A percentile compares a stretch with the other conserved stretches of the same genome.
phyloP scores from a whole-genome alignment of 23 tunicate genomes.

The Phallusia fumigata region DNA sequence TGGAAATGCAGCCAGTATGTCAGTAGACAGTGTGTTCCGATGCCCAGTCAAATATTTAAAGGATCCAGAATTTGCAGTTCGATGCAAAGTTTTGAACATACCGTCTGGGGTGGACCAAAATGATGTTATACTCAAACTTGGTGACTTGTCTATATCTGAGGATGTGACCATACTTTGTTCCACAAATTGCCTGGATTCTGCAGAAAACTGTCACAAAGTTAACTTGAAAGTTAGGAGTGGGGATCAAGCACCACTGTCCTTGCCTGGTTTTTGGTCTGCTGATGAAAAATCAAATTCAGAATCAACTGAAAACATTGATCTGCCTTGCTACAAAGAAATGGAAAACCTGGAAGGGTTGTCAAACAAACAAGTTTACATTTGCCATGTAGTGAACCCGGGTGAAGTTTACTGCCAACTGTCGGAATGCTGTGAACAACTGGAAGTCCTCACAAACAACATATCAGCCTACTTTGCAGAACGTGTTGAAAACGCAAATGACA shows the following conservation, averaged over 20 bases:
- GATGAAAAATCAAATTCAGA: not conserved
- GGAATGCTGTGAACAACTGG: constrained; percentile 32
- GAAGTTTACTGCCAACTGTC: constrained; percentile 60
- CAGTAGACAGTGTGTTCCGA: not conserved
- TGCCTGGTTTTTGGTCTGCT: not conserved
- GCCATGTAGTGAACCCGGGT: constrained; percentile 68
- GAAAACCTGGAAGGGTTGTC: constrained; percentile 10
- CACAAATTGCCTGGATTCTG: not conserved
- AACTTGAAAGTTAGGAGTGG: not conserved
- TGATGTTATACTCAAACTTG: not conserved
- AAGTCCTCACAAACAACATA: constrained; percentile 41
- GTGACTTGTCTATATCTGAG: constrained; percentile 19
- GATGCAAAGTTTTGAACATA: constrained; percentile 19
- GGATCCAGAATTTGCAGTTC: constrained; percentile 37
- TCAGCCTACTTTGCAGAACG: constrained; percentile 33
- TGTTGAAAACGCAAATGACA: not conserved
- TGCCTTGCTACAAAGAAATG: not conserved
- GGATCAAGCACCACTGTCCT: not conserved
- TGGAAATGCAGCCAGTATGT: constrained; percentile 47
- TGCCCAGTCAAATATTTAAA: constrained; percentile 14
- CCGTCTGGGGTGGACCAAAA: constrained; percentile 1
- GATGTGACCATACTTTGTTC: constrained; percentile 32
- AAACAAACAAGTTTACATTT: constrained; percentile 42
- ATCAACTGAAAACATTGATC: not conserved
- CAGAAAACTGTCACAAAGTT: not conserved